Base-by-base conservation (phyloP, 2,113 vertebrate species). In the Clarias magur region DNA sequence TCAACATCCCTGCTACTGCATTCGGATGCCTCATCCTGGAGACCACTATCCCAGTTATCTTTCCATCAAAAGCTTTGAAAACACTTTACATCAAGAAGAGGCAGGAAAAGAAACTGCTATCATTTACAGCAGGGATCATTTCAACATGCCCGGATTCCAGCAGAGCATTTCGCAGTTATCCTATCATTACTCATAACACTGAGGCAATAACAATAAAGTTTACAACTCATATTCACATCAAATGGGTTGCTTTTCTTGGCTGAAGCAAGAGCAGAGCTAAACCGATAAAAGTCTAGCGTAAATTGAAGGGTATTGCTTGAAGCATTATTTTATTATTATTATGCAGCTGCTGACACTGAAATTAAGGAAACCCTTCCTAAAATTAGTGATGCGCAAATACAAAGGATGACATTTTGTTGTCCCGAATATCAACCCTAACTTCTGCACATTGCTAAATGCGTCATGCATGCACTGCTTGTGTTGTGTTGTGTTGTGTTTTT, bases 161-260 rank as follows among this genome's bases (percentile, higher is more conserved):
- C 85, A 87, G 34, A 15, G 54, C 63, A 68, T 27, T 38, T 62
- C 75, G 75, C 82, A 68, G 63, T 82, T 72, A 78, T 56, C 54
- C 13, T 79, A 53, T 7, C 72, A 83, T 78, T 89, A 72, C 62
- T 70, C 73, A 85, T 16, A 83, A 88, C 12, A 8, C 34, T 27
- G 65, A 89, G 80, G 42, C 68, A 89, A 88, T 84, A 76, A 56
- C 53, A 89, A 88, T 84, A 76, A 27, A 12, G 23, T 82, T 88
- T 72, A 83, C 53, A 87, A 85, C 59, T 63, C 72, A 56, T 53
- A 85, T 27, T 80, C 57, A 59, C 62, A 63, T 62, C 56, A 89
- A 72, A 87, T 62, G 56, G 82, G 80, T 85, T 68, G 76, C 54
- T 65, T 76, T 84, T 79, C 76, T 80, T 80, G 25, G 54, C 30